Percentiles rank a stretch among this genome's conserved stretches.
phyloP scores from a whole-genome alignment of 2,888 invertebrate genomes.

The Lepas anatifera region DNA sequence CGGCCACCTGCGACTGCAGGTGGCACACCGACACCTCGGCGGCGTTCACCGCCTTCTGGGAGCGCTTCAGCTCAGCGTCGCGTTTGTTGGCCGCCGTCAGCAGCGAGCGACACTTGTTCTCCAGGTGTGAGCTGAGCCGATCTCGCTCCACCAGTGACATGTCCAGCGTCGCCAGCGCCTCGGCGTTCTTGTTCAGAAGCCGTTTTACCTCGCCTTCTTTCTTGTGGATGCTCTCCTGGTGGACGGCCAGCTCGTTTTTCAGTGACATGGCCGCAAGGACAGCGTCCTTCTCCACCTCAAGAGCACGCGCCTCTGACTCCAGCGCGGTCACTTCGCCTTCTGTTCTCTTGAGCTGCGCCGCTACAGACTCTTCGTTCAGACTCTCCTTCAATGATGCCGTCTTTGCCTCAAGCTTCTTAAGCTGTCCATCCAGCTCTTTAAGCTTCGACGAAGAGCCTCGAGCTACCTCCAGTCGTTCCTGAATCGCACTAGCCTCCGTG shows the following conservation, averaged over 20 bases:
- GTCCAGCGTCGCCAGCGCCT: not conserved
- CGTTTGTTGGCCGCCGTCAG: slow-evolving; percentile 37
- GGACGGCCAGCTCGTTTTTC: slow-evolving; percentile 27
- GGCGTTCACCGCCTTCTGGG: slow-evolving; percentile 9
- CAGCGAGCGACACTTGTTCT: slow-evolving; percentile 34
- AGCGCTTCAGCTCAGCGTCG: slow-evolving; percentile 31
- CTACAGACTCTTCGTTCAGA: slow-evolving; percentile 42
- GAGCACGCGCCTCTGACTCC: slow-evolving; percentile 48
- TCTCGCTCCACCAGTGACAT: not conserved
- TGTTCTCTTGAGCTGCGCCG: slow-evolving; percentile 34
- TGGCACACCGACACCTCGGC: slow-evolving; percentile 18
- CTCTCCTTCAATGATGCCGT: slow-evolving; percentile 35
- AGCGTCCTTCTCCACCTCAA: slow-evolving; percentile 46
- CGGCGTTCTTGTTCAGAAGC: not conserved
- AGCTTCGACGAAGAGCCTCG: slow-evolving; percentile 36
- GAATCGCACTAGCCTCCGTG: slow-evolving; percentile 11
- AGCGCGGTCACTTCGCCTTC: slow-evolving; percentile 44
- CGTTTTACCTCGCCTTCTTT: slow-evolving; percentile 19
- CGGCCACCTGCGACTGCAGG: slow-evolving; percentile 15
- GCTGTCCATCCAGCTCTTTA: slow-evolving; percentile 37
- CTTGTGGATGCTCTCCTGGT: slow-evolving; percentile 27
- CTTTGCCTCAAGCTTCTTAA: slow-evolving; percentile 40
- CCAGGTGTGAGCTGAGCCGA: not conserved
- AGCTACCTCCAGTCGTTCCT: slow-evolving; percentile 16
- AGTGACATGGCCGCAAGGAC: slow-evolving; percentile 44